Evolutionary conservation across 2,797 vertebrate species (phyloP), one percentile per base, ranked within the genome.

Genomic region (Neostethus bicornis): DNA sequence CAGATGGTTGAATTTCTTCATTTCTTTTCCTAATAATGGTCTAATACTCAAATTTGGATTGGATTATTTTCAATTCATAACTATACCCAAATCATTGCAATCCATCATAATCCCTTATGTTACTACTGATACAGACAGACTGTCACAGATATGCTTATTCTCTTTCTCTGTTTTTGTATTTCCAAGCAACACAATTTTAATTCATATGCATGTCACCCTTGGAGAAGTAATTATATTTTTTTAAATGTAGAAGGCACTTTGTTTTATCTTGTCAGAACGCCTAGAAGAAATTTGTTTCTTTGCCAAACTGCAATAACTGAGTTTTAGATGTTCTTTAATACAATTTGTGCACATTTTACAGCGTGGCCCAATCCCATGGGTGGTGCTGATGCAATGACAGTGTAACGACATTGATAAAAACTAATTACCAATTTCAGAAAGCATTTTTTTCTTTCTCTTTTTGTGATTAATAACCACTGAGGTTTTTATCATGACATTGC

Each of bases 281-380:
- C 2, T 37, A 64, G 57, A 58, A 35, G 59, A 17, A 48, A 10
- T 45, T 24, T 26, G 11, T 32, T 62, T 44, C 35, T 39, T 50
- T 14, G 11, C 0, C 9, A 42, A 42, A 44, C 24, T 43, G 17
- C 32, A 26, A 42, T 54, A 50, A 47, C 12, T 26, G 7, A 47
- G 16, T 20, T 35, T 9, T 38, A 12, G 44, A 29, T 49, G 55
- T 17, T 59, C 34, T 24, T 37, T 29, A 16, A 55, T 35, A 24
- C 10, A 42, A 39, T 8, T 23, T 34, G 23, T 28, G 12, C 9
- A 59, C 26, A 11, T 43, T 47, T 43, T 31, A 35, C 34, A n/a
- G 19, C 7, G 24, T 32, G 56, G 59, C 46, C n/a, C 43, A 34
- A 37, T 7, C 25, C 20, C 46, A 50, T 16, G 3, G 32, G 7